A percentile compares a stretch with the other conserved stretches of the same genome.
Evolutionary conservation across 2,888 invertebrate species (phyloP).

Genomic region (Eucera pruinosa): DNA sequence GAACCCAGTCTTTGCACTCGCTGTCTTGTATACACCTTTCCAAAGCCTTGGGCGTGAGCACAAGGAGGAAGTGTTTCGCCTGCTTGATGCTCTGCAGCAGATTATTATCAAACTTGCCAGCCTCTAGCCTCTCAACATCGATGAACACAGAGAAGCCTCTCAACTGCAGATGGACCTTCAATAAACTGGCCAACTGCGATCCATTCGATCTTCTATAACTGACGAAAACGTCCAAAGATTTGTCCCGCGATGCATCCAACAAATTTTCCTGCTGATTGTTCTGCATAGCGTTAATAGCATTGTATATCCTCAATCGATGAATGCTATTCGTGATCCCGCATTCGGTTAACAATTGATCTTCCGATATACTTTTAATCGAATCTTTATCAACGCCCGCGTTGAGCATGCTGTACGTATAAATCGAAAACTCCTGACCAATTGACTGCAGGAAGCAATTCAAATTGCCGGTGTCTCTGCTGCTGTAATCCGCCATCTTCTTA

Average conservation of each 20-base stretch:
- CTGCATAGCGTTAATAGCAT: constrained; percentile 89
- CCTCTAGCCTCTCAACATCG: constrained; percentile 98
- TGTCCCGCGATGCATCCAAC: constrained; percentile 90
- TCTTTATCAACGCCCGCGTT: constrained; percentile 97
- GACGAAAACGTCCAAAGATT: constrained; percentile 98
- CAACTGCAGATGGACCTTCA: constrained; percentile 98
- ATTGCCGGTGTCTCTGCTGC: constrained; percentile 96
- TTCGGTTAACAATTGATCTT: constrained; percentile 95
- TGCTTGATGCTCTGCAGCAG: constrained; percentile 97
- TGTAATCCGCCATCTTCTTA: constrained; percentile 98
- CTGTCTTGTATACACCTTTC: constrained; percentile 96
- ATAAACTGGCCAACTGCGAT: constrained; percentile 96
- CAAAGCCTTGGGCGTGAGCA: constrained; percentile 96
- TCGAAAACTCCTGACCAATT: constrained; percentile 95
- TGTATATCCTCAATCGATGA: constrained; percentile 95
- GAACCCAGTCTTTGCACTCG: constrained; percentile 99
- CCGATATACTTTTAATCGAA: constrained; percentile 93
- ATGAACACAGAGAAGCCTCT: constrained; percentile 98
- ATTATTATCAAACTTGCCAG: constrained; percentile 99
- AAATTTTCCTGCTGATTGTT: constrained; percentile 79
- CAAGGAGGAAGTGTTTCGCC: constrained; percentile 98
- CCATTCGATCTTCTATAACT: constrained; percentile 99
- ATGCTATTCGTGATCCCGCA: constrained; percentile 97
- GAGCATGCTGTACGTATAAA: constrained; percentile 98
- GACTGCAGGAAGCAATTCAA: constrained; percentile 93